These are phyloP conservation scores for Chaunax sp. DNA, from an alignment of 2,797 vertebrate genomes.

Conservation along the genomic window DNA sequence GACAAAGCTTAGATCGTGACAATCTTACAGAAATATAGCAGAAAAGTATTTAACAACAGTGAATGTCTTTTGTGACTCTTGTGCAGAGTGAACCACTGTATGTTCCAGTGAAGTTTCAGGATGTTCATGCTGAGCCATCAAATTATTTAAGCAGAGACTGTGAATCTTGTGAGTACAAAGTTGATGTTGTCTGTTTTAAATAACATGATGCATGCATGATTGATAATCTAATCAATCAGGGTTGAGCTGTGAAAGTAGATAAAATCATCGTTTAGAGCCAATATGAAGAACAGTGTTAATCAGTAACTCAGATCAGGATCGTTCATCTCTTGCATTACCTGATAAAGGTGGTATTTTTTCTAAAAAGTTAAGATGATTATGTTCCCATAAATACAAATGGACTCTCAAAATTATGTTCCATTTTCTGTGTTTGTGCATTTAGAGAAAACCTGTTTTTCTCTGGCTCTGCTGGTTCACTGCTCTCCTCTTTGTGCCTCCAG, in stretches of 20 bases:
- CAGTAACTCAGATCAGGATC: neutral
- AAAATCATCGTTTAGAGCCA: neutral
- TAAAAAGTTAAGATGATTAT: too few relatives aligned
- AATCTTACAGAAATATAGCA: neutral
- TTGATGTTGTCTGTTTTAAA: neutral
- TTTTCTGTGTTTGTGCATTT: neutral
- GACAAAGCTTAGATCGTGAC: neutral
- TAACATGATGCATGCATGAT: too few relatives aligned
- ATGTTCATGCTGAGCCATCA: slow-evolving; percentile 87
- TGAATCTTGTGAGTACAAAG: slow-evolving; percentile 87
- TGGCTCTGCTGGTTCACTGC: neutral
- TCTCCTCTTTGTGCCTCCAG: slow-evolving; percentile 1
- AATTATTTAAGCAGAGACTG: slow-evolving; percentile 79
- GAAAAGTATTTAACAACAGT: neutral
- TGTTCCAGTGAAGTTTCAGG: slow-evolving; percentile 96
- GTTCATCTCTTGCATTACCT: too few relatives aligned
- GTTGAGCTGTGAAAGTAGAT: slow-evolving; percentile 27
- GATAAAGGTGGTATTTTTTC: too few relatives aligned
- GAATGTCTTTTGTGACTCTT: slow-evolving; percentile 15
- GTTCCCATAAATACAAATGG: too few relatives aligned
- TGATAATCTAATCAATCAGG: too few relatives aligned
- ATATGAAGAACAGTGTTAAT: neutral
- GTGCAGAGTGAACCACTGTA: slow-evolving; percentile 95
- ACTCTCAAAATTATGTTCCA: too few relatives aligned
- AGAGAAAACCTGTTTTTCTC: slow-evolving; percentile 1